Conservation (phyloP, 92 coral and sea anemone genomes). For the Porites evermanni region DNA sequence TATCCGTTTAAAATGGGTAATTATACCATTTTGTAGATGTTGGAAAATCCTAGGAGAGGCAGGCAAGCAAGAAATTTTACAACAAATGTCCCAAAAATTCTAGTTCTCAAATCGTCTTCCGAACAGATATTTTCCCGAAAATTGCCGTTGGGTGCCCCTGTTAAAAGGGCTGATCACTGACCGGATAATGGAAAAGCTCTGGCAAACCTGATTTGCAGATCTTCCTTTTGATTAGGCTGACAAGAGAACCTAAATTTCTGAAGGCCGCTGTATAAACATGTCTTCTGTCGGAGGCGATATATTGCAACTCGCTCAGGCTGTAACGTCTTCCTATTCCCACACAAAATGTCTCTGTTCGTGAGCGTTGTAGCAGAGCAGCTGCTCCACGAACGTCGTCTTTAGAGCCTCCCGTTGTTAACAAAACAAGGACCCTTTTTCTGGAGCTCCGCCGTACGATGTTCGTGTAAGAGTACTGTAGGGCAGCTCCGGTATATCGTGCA, state of each 20-base stretch:
- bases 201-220: conserved; percentile 60
- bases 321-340: conserved; percentile 75
- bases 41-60: too few relatives aligned
- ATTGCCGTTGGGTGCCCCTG: too few relatives aligned
- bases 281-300: conserved; percentile 74
- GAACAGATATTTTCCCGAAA: too few relatives aligned
- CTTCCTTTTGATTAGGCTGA: conserved; percentile 61
- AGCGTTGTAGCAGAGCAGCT: conserved; percentile 50
- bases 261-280: conserved; percentile 85
- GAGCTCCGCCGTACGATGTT: conserved; percentile 50
- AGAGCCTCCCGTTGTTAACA: conserved; percentile 83
- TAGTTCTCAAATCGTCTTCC: too few relatives aligned
- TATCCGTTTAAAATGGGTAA: too few relatives aligned
- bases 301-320: conserved; percentile 60
- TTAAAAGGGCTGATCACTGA: background rate
- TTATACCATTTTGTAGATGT: too few relatives aligned
- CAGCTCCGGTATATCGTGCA: conserved; percentile 58
- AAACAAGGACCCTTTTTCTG: conserved; percentile 64
- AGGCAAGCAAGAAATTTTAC: too few relatives aligned
- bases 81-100: too few relatives aligned
- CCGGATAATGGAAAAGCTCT: background rate
- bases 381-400: conserved; percentile 61
- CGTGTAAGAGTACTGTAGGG: conserved; percentile 58
- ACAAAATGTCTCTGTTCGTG: conserved; percentile 51
- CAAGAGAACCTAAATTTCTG: conserved; percentile 72